phyloP scores from a whole-genome alignment of 2,113 vertebrate genomes.

The Rhinopomastus cyanomelas region DNA sequence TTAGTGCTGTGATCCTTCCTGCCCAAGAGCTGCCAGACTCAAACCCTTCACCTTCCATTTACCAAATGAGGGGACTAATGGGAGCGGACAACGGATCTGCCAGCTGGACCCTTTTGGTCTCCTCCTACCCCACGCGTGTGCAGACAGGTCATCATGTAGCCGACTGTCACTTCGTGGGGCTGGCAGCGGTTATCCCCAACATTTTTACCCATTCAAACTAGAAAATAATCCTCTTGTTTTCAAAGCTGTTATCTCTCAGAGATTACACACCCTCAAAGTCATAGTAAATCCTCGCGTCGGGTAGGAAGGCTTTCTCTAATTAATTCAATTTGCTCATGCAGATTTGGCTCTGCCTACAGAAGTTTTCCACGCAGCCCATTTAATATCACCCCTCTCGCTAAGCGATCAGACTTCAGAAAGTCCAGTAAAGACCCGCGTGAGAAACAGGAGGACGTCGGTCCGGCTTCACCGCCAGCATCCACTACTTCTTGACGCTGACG shows the following conservation, averaged over 20 bases:
- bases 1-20: slow-evolving; percentile 59
- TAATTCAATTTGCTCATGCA: slow-evolving; percentile 74
- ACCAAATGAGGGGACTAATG: slow-evolving; percentile 63
- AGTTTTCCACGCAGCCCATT: slow-evolving; percentile 31
- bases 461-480: slow-evolving; percentile 18
- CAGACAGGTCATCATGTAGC: slow-evolving; percentile 26
- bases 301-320: slow-evolving; percentile 67
- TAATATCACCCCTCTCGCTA: slow-evolving; percentile 12
- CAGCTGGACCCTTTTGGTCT: slow-evolving; percentile 21
- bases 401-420: slow-evolving; percentile 29
- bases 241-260: slow-evolving; percentile 63
- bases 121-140: slow-evolving; percentile 30
- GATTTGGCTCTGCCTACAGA: slow-evolving; percentile 57
- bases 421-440: slow-evolving; percentile 11
- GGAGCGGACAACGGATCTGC: slow-evolving; percentile 6
- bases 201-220: slow-evolving; percentile 56
- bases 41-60: slow-evolving; percentile 49
- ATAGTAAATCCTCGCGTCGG: slow-evolving; percentile 51
- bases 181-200: slow-evolving; percentile 55
- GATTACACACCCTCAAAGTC: slow-evolving; percentile 66
- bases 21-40: slow-evolving; percentile 42
- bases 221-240: slow-evolving; percentile 68
- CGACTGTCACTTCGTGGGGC: slow-evolving; percentile 42
- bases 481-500: slow-evolving; percentile 10
- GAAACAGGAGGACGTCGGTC: neutral